These are phyloP conservation scores for Tryphoninae sp. DNA, from an alignment of 2,888 invertebrate genomes.

Conservation along the genomic window DNA sequence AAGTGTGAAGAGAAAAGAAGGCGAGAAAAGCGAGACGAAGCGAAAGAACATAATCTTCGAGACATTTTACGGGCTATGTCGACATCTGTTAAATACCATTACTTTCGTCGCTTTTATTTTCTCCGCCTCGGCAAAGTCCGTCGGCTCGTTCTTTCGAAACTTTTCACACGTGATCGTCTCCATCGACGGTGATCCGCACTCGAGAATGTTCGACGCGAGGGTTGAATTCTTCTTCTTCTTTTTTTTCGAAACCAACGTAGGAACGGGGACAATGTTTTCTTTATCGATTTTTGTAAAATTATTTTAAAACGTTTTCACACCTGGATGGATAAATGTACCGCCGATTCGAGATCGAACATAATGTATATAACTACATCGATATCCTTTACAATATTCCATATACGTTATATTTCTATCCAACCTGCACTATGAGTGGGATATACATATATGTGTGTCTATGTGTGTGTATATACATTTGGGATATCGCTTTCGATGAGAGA, in stretches of 20 bases:
- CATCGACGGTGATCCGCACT: neutral
- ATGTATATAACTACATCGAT: constrained; percentile 3
- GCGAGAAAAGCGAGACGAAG: constrained; percentile 35
- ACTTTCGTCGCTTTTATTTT: constrained; percentile 47
- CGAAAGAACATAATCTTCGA: constrained; percentile 17
- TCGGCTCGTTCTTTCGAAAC: constrained; percentile 22
- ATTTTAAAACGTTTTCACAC: constrained; percentile 65
- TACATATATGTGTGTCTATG: neutral
- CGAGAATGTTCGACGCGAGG: neutral
- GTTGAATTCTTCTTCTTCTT: constrained; percentile 13
- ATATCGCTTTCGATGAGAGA: constrained; percentile 69
- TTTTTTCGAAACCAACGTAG: neutral
- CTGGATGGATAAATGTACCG: constrained; percentile 60
- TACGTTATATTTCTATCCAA: constrained; percentile 6
- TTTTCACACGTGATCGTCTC: constrained; percentile 14
- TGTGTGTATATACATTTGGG: constrained; percentile 60
- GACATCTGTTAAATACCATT: constrained; percentile 59
- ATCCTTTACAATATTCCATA: neutral
- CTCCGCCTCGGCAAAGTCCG: constrained; percentile 2
- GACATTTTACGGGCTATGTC: constrained; percentile 37
- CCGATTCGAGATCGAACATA: constrained; percentile 40
- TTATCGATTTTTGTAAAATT: constrained; percentile 69
- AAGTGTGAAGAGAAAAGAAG: constrained; percentile 50
- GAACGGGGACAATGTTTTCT: constrained; percentile 64
- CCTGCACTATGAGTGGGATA: neutral